Evolutionary conservation across 2,888 invertebrate species (phyloP), one percentile per base, ranked within the genome.

Genomic region (Eurytoma californica): DNA sequence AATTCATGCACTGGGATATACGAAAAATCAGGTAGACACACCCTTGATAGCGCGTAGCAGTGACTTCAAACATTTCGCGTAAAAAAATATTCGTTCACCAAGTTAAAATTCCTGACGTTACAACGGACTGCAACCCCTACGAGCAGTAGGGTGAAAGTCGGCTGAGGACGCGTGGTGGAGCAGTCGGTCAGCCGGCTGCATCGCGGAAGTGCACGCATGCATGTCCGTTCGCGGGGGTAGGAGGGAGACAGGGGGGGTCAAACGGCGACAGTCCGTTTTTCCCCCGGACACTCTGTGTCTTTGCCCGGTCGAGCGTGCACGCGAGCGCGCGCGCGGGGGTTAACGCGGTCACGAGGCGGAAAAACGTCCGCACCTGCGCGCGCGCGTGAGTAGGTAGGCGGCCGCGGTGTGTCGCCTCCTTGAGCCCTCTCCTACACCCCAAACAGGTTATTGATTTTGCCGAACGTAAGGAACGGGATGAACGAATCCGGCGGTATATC

Each of bases 391-490:
- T n/a, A 24, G 2, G 61, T 39, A 30, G 24, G 13, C 14, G 14
- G 53, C 53, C 53, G 53, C 53, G 53, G 39, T 39, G 39, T n/a
- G 53, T 53, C 66, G 39, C 66, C 47, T 18, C 47, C 66, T 51
- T 51, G 13, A 20, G n/a, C 30, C 24, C 66, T 16, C 49, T 30
- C 65, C 53, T 58, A 58, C 30, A 68, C 57, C 30, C 66, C 55
- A 72, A 63, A 72, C 61, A 72, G 72, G 61, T 72, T 77, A 77
- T 77, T 77, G 77, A 77, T 77, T 77, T 77, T 72, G 60, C 66
- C 66, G 72, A 70, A 77, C 72, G 66, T 76, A 68, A 76, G 76
- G 68, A 60, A 47, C 63, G 70, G 18, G 47, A 28, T 5, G 51
- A 51, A 28, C 49, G 51, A 66, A 51, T 51, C 51, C 16, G 20